phyloP scores from a whole-genome alignment of 1,140 invertebrate species.

The Formica selysi region DNA sequence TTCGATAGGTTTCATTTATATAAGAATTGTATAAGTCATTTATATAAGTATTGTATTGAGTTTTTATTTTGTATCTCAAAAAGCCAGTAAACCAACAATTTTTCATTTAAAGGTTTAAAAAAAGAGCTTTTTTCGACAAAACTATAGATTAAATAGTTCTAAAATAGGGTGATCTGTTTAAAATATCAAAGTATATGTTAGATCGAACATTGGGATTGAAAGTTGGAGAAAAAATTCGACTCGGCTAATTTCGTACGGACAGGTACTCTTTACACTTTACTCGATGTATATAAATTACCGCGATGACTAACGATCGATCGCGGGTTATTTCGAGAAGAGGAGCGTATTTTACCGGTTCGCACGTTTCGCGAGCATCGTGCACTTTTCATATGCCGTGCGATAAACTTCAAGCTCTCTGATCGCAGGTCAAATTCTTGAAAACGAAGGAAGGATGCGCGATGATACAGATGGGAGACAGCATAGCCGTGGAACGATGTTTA shows the following conservation, averaged over 20 bases:
- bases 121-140: too few relatives aligned
- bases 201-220: too few relatives aligned
- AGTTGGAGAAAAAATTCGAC: neutral
- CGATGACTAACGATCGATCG: neutral
- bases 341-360: neutral
- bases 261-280: neutral
- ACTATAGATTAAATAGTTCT: too few relatives aligned
- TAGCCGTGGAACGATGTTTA: constrained; percentile 97
- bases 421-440: constrained; percentile 98
- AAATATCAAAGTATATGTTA: too few relatives aligned
- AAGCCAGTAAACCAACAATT: too few relatives aligned
- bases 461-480: constrained; percentile 99
- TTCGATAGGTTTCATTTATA: neutral
- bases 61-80: neutral
- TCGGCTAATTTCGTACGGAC: neutral
- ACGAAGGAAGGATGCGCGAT: constrained; percentile 99
- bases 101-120: too few relatives aligned
- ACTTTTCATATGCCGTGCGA: neutral
- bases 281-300: neutral
- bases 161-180: too few relatives aligned
- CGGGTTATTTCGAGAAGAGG: constrained; percentile 16
- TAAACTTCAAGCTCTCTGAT: neutral
- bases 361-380: neutral
- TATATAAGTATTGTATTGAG: neutral
- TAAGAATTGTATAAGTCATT: too few relatives aligned